A percentile compares a stretch with the other conserved stretches of the same genome.
Evolutionary conservation across 2,797 vertebrate genomes (phyloP).

Genomic region (Gadopsis bispinosus): DNA sequence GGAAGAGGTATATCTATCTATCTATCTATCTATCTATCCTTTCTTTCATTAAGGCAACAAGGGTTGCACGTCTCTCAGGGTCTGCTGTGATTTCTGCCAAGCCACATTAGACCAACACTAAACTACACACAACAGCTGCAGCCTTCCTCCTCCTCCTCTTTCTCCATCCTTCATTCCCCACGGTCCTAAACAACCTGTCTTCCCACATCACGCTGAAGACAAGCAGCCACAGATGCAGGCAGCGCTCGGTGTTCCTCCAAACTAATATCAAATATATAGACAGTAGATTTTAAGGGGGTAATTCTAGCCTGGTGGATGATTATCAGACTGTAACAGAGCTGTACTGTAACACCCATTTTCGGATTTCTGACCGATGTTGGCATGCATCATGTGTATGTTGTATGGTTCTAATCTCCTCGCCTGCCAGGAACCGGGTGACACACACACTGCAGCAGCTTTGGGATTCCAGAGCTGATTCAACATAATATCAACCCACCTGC

Average conservation of each 20-base stretch:
- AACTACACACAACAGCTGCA: conserved; percentile 72
- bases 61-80: conserved; percentile 21
- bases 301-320: conserved; percentile 3
- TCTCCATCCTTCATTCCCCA: conserved; percentile 60
- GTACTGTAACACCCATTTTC: not conserved
- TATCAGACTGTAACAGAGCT: conserved; percentile 17
- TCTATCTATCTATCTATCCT: conserved; percentile 30
- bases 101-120: conserved; percentile 49
- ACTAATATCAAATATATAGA: conserved; percentile 32
- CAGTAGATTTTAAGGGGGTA: conserved; percentile 21
- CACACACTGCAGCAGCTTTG: conserved; percentile 63
- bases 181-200: conserved; percentile 77
- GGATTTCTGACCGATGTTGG: conserved; percentile 23
- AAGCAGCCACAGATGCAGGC: conserved; percentile 67
- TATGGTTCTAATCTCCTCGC: conserved; percentile 52
- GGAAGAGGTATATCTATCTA: conserved; percentile 15
- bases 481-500: conserved; percentile 61
- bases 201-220: conserved; percentile 75
- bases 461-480: conserved; percentile 67
- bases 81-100: conserved; percentile 48
- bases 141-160: conserved; percentile 40
- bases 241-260: conserved; percentile 3
- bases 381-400: conserved; percentile 39
- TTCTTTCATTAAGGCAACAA: conserved; percentile 20
- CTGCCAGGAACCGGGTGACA: conserved; percentile 55